Conservation (phyloP, 2,888 invertebrate species). For the Harpagoxenus sublaevis region DNA sequence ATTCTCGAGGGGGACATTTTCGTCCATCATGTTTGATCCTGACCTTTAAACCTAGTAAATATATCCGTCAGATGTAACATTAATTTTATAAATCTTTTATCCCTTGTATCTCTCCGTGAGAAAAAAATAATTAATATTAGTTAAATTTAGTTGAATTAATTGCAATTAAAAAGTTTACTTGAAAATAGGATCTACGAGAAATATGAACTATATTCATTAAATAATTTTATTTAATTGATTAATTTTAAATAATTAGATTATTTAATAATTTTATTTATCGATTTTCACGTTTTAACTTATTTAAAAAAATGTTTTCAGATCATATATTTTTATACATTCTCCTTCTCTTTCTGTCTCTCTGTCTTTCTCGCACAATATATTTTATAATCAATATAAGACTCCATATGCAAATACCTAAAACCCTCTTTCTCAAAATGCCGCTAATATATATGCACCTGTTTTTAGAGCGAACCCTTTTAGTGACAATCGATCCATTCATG, state of each 20-base stretch:
- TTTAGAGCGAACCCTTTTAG: neutral
- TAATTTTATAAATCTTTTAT: neutral
- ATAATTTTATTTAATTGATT: neutral
- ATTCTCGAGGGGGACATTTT: neutral
- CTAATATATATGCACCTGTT: neutral
- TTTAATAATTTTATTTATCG: neutral
- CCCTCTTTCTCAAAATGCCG: neutral
- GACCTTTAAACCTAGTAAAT: neutral
- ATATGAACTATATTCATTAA: neutral
- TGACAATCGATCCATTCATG: conserved; percentile 17
- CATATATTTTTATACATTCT: neutral
- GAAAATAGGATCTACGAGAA: neutral
- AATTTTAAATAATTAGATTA: no score
- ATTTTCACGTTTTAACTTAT: neutral
- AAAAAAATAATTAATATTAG: no score
- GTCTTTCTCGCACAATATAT: neutral
- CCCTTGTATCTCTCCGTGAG: no score
- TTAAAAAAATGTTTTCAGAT: neutral
- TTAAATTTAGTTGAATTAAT: neutral
- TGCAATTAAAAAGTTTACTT: neutral
- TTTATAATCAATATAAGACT: neutral
- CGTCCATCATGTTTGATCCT: neutral
- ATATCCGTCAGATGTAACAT: neutral
- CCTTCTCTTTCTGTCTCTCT: neutral
- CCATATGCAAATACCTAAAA: neutral